A percentile compares a stretch with the other conserved stretches of the same genome.
Conservation (phyloP, 2,888 invertebrate species). For the Neoascia interrupta region DNA sequence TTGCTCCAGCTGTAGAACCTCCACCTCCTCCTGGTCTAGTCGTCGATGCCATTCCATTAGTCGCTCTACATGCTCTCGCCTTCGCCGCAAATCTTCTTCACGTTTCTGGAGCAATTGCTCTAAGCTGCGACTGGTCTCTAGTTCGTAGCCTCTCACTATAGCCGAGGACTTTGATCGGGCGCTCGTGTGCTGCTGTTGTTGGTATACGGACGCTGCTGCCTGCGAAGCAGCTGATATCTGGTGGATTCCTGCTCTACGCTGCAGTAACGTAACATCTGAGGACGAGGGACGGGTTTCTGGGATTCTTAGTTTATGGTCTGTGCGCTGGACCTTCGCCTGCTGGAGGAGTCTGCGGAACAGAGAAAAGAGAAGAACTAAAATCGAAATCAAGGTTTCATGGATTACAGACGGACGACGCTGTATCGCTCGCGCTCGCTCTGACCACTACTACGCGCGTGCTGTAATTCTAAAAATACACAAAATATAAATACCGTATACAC, state of each 20-base stretch:
- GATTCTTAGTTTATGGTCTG: constrained; percentile 58
- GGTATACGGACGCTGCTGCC: constrained; percentile 29
- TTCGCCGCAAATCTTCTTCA: constrained; percentile 80
- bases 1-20: constrained; percentile 80
- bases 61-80: constrained; percentile 80
- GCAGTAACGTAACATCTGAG: constrained; percentile 53
- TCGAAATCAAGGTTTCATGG: constrained; percentile 64
- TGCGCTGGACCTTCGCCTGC: constrained; percentile 56
- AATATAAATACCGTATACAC: constrained; percentile 63
- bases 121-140: constrained; percentile 72
- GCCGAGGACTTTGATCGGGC: constrained; percentile 62
- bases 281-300: constrained; percentile 57
- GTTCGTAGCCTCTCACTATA: constrained; percentile 72
- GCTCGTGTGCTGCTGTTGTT: constrained; percentile 27
- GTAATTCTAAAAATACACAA: constrained; percentile 69
- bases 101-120: constrained; percentile 79
- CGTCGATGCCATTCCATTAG: constrained; percentile 81
- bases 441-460: constrained; percentile 65
- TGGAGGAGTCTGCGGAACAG: constrained; percentile 57
- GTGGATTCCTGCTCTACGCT: constrained; percentile 40
- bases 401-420: constrained; percentile 47
- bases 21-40: constrained; percentile 81
- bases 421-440: constrained; percentile 40
- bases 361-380: constrained; percentile 56
- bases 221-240: constrained; percentile 39